Percentiles rank a stretch among this genome's conserved stretches.
These are phyloP conservation scores for Taurulus bubalis DNA, from an alignment of 2,113 vertebrate species.

Conservation along the genomic window DNA sequence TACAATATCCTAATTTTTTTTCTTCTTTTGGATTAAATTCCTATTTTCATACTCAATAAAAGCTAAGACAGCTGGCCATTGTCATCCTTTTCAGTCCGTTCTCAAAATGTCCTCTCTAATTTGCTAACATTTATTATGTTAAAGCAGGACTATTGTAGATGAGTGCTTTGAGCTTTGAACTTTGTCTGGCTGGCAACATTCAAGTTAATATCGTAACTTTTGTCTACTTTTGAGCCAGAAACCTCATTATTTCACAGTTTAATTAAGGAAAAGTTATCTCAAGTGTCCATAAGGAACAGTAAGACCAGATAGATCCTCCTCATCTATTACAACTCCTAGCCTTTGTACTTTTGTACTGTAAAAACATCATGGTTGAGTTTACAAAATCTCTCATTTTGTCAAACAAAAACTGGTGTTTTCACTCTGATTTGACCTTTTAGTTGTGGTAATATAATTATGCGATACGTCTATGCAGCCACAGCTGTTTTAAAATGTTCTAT, in stretches of 20 bases:
- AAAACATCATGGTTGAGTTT: not conserved
- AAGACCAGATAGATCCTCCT: not conserved
- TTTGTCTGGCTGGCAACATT: not conserved
- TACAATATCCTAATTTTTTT: not conserved
- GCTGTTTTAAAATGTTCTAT: constrained; percentile 2
- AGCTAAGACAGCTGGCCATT: not conserved
- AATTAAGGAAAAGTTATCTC: not conserved
- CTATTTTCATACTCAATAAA: not conserved
- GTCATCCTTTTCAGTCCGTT: not conserved
- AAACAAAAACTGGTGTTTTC: not conserved
- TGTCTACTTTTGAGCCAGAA: not conserved
- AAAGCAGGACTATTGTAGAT: too few species aligned
- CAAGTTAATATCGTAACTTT: not conserved
- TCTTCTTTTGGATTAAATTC: too few species aligned
- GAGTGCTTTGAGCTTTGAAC: not conserved
- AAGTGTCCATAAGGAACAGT: not conserved
- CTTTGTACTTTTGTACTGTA: too few species aligned
- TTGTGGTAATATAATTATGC: not conserved
- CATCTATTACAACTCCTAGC: not conserved
- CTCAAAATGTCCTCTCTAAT: not conserved
- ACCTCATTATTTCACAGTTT: not conserved
- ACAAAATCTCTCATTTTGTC: not conserved
- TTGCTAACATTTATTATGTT: too few species aligned
- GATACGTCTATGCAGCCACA: not conserved
- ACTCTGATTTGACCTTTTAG: not conserved